phyloP scores from a whole-genome alignment of 35 echinoderm and acorn worm species.

The Apostichopus californicus region DNA sequence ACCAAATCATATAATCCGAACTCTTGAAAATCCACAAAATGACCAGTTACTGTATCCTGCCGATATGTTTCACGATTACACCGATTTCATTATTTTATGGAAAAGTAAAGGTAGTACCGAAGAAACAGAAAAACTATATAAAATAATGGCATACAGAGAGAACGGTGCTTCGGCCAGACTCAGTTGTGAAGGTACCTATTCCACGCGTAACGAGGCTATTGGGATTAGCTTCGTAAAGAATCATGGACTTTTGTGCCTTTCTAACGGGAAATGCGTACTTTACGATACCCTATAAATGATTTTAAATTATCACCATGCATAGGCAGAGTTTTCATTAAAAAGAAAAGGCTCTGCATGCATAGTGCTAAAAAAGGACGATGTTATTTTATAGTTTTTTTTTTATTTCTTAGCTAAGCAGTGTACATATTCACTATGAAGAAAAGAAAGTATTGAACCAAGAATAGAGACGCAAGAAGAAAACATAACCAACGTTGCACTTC shows the following conservation, averaged over 20 bases:
- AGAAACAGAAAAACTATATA: not conserved
- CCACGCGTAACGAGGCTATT: not conserved
- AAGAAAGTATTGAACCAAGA: too few species aligned
- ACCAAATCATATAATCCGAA: not conserved
- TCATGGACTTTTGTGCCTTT: not conserved
- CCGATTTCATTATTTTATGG: not conserved
- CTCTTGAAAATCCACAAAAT: not conserved
- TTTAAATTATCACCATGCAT: too few species aligned
- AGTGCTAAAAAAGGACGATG: too few species aligned
- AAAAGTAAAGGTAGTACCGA: not conserved
- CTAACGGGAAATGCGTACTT: not conserved
- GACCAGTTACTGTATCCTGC: not conserved
- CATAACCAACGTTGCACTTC: too few species aligned
- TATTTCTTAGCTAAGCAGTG: too few species aligned
- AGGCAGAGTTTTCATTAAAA: too few species aligned
- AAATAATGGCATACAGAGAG: not conserved
- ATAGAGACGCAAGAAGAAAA: too few species aligned
- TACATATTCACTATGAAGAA: too few species aligned
- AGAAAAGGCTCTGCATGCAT: too few species aligned
- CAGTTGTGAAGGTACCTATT: not conserved
- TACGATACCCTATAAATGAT: not conserved
- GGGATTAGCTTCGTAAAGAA: not conserved
- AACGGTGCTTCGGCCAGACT: not conserved
- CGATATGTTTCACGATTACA: not conserved
- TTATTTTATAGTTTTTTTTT: too few species aligned